These are phyloP conservation scores for Alcedo atthis DNA, from an alignment of 2,797 vertebrate species.

Conservation along the genomic window DNA sequence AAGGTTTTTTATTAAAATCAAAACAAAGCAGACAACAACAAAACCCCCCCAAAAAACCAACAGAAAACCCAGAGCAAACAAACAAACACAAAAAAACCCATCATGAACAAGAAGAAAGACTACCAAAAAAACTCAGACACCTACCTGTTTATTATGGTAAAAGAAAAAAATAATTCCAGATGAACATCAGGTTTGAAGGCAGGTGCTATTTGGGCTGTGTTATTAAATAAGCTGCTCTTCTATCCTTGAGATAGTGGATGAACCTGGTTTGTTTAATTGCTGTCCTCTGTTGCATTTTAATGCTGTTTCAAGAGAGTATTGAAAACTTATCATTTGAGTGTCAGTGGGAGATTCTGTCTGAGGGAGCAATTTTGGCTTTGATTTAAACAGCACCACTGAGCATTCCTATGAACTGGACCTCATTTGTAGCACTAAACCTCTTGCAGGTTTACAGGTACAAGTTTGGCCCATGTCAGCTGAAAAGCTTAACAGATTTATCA, in stretches of 20 bases:
- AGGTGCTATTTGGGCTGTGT: background rate
- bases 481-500: background rate
- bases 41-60: background rate
- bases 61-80: no score
- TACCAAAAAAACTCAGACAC: rapidly evolving
- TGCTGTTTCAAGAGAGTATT: background rate
- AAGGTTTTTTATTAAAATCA: background rate
- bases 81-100: no score
- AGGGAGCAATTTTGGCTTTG: background rate
- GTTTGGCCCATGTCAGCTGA: background rate
- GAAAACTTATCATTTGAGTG: background rate
- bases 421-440: background rate
- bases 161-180: background rate
- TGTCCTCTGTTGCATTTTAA: background rate
- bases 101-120: no score
- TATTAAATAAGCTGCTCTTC: background rate
- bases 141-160: background rate
- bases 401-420: background rate
- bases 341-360: background rate
- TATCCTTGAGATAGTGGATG: background rate
- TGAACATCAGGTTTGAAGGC: background rate
- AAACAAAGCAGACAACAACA: background rate
- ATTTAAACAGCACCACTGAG: background rate
- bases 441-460: background rate
- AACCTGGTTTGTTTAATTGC: background rate